Evolutionary conservation across 2,113 vertebrate species (phyloP).

Genomic region (Tricholaema leucomelas): DNA sequence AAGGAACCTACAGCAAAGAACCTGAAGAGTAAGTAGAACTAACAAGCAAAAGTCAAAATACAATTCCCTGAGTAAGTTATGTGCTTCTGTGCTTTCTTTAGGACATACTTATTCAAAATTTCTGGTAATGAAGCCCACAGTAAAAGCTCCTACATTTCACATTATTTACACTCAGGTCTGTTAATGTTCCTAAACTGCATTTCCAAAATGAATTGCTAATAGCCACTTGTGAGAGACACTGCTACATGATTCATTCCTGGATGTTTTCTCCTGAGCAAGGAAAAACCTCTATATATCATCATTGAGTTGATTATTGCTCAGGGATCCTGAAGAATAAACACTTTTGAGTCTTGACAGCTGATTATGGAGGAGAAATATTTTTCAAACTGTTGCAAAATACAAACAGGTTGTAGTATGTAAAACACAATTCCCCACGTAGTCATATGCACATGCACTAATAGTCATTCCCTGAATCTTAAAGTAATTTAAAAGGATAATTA

Average conservation of each 20-base stretch:
- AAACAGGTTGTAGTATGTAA: constrained; percentile 62
- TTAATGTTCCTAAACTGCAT: not conserved
- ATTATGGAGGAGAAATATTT: not conserved
- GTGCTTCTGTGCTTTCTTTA: not conserved
- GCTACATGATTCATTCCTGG: not conserved
- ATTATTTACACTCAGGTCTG: not conserved
- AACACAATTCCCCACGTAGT: constrained; percentile 43
- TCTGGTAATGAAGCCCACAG: not conserved
- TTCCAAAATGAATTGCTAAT: not conserved
- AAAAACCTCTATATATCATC: not conserved
- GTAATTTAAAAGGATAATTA: constrained; percentile 88
- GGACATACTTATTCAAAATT: not conserved
- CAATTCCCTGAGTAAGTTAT: not conserved
- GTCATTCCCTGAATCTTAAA: constrained; percentile 54
- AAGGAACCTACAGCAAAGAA: not conserved
- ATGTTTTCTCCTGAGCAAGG: not conserved
- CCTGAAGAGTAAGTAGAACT: not conserved
- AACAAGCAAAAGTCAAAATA: not conserved
- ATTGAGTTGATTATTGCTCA: not conserved
- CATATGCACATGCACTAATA: constrained; percentile 36
- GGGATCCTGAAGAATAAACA: not conserved
- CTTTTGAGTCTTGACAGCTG: not conserved
- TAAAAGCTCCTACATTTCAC: not conserved
- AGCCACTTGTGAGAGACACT: not conserved
- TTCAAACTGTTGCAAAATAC: constrained; percentile 54